A percentile compares a stretch with the other conserved stretches of the same genome.
Evolutionary conservation across 2,113 vertebrate species (phyloP).

Genomic region (Neotoma lepida): DNA sequence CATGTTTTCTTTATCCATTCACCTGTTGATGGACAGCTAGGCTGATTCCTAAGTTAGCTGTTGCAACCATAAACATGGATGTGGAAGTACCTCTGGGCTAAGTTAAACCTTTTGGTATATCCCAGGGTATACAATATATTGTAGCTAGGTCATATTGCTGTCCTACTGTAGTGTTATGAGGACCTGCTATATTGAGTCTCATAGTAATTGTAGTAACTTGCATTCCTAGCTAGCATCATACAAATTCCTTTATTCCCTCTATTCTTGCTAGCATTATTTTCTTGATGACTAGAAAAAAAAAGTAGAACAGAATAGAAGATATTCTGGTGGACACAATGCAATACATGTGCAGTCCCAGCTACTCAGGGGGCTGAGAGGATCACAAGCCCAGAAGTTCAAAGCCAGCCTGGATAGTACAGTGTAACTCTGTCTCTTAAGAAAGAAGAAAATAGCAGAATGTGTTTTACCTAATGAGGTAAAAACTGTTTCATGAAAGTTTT

Average conservation of each 20-base stretch:
- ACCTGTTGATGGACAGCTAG: not conserved
- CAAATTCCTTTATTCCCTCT: not conserved
- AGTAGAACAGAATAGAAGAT: not conserved
- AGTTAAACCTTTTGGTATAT: not conserved
- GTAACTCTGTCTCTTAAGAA: not conserved
- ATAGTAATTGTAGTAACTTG: not conserved
- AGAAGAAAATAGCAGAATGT: not conserved
- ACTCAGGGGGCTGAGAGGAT: not conserved
- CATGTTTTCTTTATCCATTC: not conserved
- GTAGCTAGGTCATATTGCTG: not conserved
- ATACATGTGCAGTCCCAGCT: no score
- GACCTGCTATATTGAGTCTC: no score
- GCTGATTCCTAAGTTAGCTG: not conserved
- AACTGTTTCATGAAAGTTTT: not conserved
- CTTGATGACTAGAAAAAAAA: not conserved
- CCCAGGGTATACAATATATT: no score
- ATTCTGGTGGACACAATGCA: no score
- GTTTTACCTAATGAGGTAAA: not conserved
- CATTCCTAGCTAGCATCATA: not conserved
- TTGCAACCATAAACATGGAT: no score
- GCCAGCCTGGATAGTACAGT: not conserved
- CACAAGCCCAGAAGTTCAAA: not conserved
- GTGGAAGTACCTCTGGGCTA: not conserved
- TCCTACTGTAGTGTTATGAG: not conserved
- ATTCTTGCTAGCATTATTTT: not conserved